Evolutionary conservation across 1,140 invertebrate genomes (phyloP).

Genomic region (Galleria mellonella): DNA sequence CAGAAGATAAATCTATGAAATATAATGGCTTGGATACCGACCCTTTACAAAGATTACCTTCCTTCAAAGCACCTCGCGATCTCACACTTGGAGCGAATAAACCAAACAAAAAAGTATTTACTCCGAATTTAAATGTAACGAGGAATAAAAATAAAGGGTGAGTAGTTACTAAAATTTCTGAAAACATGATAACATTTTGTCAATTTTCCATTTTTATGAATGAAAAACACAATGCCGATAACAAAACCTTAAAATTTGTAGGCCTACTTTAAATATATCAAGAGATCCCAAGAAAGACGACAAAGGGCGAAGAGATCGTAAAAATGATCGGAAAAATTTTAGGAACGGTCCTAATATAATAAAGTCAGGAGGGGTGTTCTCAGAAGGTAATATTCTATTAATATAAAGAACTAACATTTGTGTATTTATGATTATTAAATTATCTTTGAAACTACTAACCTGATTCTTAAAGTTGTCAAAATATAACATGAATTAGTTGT

Average conservation of each 20-base stretch:
- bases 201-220: not conserved
- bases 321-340: constrained; percentile 32
- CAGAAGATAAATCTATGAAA: constrained; percentile 37
- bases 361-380: constrained; percentile 64
- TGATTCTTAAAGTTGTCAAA: too few relatives aligned
- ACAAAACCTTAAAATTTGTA: not conserved
- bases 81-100: constrained; percentile 67
- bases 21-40: constrained; percentile 38
- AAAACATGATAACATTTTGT: not conserved
- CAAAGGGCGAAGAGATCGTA: constrained; percentile 34
- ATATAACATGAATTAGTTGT: too few relatives aligned
- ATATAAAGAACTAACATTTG: too few relatives aligned
- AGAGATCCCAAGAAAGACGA: constrained; percentile 41
- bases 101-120: constrained; percentile 66
- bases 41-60: constrained; percentile 55
- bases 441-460: too few relatives aligned
- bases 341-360: constrained; percentile 57
- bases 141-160: constrained; percentile 70
- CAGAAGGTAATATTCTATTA: too few relatives aligned
- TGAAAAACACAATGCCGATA: not conserved
- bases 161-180: constrained; percentile 8
- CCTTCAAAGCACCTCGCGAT: constrained; percentile 72
- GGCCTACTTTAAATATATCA: not conserved
- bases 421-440: too few relatives aligned
- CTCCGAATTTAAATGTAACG: constrained; percentile 62